A percentile compares a stretch with the other conserved stretches of the same genome.
Evolutionary conservation across 2,113 vertebrate genomes (phyloP).

Genomic region (Probosciger aterrimus): DNA sequence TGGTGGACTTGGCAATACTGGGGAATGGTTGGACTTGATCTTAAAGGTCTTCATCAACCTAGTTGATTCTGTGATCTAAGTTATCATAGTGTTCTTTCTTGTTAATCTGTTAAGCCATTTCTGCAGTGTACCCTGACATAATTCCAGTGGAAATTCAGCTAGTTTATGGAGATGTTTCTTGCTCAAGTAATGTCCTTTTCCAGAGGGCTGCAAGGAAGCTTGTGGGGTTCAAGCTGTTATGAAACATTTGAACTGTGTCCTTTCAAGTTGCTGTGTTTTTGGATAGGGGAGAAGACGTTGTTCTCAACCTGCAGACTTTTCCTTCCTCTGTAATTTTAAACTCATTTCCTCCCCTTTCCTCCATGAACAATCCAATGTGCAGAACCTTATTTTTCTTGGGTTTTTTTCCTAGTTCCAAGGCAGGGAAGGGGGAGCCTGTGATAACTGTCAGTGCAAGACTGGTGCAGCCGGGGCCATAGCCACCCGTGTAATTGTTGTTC

Average conservation of each 20-base stretch:
- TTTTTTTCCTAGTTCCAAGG: background rate
- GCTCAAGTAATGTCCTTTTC: background rate
- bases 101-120: background rate
- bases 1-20: background rate
- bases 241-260: background rate
- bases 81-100: background rate
- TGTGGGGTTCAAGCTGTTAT: background rate
- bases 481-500: background rate
- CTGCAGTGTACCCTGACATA: background rate
- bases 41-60: background rate
- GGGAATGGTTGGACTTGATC: background rate
- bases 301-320: background rate
- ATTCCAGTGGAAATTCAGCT: background rate
- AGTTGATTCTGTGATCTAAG: background rate
- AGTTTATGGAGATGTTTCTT: background rate
- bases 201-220: background rate
- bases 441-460: background rate
- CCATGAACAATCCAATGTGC: background rate
- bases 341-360: slow-evolving; percentile 25
- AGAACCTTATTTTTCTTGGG: background rate
- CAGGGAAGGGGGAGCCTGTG: background rate
- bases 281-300: background rate
- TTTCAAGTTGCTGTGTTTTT: background rate
- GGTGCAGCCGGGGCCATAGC: background rate
- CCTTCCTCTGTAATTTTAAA: slow-evolving; percentile 45